These are phyloP conservation scores for Zhuqinia jingwanae DNA, from an alignment of 2,888 invertebrate genomes.

Conservation along the genomic window DNA sequence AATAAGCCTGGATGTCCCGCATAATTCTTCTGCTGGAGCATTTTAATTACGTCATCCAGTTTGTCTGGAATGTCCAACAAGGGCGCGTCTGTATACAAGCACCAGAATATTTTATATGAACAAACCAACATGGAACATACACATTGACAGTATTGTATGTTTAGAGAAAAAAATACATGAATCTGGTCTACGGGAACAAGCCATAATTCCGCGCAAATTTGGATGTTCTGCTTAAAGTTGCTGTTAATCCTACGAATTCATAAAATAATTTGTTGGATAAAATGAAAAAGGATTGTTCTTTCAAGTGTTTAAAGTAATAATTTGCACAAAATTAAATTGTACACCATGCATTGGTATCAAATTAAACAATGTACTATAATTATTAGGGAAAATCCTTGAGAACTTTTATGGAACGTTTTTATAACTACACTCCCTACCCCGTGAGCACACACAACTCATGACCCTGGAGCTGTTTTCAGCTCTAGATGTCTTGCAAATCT, in stretches of 20 bases:
- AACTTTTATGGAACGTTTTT: too few species aligned
- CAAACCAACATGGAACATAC: neutral
- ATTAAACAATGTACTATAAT: too few species aligned
- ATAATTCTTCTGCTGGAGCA: slow-evolving; percentile 41
- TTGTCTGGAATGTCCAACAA: slow-evolving; percentile 56
- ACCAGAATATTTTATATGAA: neutral
- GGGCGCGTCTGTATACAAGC: slow-evolving; percentile 31
- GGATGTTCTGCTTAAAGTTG: slow-evolving; percentile 5
- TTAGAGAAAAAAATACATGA: slow-evolving; percentile 36
- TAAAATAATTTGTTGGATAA: too few species aligned
- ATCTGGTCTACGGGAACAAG: slow-evolving; percentile 18
- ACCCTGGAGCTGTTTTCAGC: too few species aligned
- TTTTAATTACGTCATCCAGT: slow-evolving; percentile 56
- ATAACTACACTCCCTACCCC: too few species aligned
- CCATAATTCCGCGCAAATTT: slow-evolving; percentile 38
- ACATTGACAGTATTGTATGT: slow-evolving; percentile 2
- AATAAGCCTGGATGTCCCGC: slow-evolving; percentile 58
- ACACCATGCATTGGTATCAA: too few species aligned
- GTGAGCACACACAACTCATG: too few species aligned
- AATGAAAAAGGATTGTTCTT: too few species aligned
- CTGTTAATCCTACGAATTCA: neutral
- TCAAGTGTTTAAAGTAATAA: too few species aligned
- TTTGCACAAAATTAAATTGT: too few species aligned
- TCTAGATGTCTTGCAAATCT: too few species aligned
- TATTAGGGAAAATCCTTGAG: too few species aligned